Percentiles rank a stretch among this genome's conserved stretches.
These are phyloP conservation scores for Ashinkailepas kermadecensis DNA, from an alignment of 2,888 invertebrate species.

Conservation along the genomic window DNA sequence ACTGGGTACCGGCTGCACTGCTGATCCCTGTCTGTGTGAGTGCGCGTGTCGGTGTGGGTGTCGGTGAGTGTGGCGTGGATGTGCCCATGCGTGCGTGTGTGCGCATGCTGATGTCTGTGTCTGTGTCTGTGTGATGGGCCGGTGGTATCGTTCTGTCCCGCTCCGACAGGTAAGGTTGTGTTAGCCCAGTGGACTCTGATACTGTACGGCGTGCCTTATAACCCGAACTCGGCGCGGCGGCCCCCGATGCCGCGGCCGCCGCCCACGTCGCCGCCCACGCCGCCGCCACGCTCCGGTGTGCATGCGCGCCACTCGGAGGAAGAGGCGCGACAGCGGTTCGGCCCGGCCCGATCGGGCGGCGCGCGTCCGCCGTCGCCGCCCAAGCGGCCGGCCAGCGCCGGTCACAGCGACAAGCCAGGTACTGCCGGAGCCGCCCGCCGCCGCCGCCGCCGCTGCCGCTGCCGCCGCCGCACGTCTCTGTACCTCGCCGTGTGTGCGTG, in stretches of 20 bases:
- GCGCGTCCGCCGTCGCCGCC: neutral
- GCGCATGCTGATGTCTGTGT: neutral
- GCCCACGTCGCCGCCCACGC: neutral
- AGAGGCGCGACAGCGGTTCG: neutral
- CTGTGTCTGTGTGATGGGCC: neutral
- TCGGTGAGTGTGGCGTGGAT: no score
- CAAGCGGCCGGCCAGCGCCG: neutral
- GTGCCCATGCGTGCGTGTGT: no score
- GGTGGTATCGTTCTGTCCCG: neutral
- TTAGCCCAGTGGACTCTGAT: slow-evolving; percentile 10
- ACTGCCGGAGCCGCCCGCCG: neutral
- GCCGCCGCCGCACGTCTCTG: no score
- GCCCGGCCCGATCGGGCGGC: neutral
- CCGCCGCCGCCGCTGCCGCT: no score
- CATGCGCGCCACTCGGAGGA: neutral
- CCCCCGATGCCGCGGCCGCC: neutral
- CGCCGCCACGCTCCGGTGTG: slow-evolving; percentile 3
- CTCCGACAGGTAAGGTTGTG: slow-evolving; percentile 2
- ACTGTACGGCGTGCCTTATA: neutral
- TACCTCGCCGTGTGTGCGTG: no score
- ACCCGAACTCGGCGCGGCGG: neutral
- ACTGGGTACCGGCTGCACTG: neutral
- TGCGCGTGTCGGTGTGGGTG: neutral
- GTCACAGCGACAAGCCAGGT: neutral
- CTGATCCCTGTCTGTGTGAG: neutral